Evolutionary conservation across 2,113 vertebrate genomes (phyloP).

Genomic region (Platichthys stellatus): DNA sequence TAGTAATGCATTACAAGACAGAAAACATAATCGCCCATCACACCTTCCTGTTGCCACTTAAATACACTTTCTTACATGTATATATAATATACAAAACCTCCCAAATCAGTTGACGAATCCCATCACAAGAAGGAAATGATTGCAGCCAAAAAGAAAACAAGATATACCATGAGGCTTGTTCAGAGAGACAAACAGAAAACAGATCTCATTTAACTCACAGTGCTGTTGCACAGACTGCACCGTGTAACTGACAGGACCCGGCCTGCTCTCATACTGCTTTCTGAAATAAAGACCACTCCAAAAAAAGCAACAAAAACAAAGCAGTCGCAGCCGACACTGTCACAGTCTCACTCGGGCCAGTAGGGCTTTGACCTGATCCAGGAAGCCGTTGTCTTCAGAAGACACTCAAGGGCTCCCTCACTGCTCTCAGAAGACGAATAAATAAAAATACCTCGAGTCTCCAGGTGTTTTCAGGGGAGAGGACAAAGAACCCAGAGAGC

Average conservation of each 20-base stretch:
- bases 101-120: slow-evolving; percentile 22
- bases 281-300: not conserved
- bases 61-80: slow-evolving; percentile 57
- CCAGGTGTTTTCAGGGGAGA: not conserved
- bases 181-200: slow-evolving; percentile 12
- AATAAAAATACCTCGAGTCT: not conserved
- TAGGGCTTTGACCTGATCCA: not conserved
- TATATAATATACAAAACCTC: slow-evolving; percentile 75
- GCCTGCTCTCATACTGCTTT: slow-evolving; percentile 4
- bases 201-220: not conserved
- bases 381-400: slow-evolving; percentile 3
- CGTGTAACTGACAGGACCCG: not conserved
- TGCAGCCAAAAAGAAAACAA: slow-evolving; percentile 31
- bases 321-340: not conserved
- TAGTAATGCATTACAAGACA: slow-evolving; percentile 15
- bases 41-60: slow-evolving; percentile 10
- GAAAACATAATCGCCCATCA: slow-evolving; percentile 25
- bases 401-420: not conserved
- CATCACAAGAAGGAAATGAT: slow-evolving; percentile 14
- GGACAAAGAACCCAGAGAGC: slow-evolving; percentile 7
- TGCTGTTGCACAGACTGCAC: slow-evolving; percentile 17
- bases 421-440: slow-evolving; percentile 17
- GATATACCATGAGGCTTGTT: slow-evolving; percentile 11
- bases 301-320: slow-evolving; percentile 24
- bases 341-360: not conserved